A percentile compares a stretch with the other conserved stretches of the same genome.
Evolutionary conservation across 2,113 vertebrate genomes (phyloP).

Genomic region (Polypterus bichir): DNA sequence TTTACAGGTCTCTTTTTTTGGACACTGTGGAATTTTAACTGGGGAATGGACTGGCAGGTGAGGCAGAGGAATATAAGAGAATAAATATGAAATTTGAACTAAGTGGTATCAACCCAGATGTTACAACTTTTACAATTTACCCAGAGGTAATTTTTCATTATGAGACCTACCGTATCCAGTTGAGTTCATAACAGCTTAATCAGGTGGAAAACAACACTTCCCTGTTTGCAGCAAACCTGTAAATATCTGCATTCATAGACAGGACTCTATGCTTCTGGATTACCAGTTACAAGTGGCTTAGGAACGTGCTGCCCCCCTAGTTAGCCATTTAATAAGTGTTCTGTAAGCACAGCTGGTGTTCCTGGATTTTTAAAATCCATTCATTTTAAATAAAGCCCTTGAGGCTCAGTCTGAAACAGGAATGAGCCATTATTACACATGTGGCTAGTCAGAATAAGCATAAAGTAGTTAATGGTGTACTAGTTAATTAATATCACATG

Average conservation of each 20-base stretch:
- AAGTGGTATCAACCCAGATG: no score
- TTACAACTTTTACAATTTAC: no score
- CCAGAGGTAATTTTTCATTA: no score
- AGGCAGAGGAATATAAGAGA: no score
- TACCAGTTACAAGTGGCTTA: neutral
- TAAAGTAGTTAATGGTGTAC: slow-evolving; percentile 61
- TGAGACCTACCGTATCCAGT: no score
- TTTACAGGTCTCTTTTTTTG: no score
- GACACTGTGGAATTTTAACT: no score
- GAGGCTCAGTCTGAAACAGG: slow-evolving; percentile 42
- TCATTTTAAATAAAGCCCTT: slow-evolving; percentile 42
- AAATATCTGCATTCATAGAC: slow-evolving; percentile 11
- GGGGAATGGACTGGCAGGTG: no score
- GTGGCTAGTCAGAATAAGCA: slow-evolving; percentile 43
- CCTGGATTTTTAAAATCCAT: slow-evolving; percentile 41
- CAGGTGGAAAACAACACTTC: no score
- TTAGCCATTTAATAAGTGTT: slow-evolving; percentile 11
- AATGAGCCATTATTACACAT: slow-evolving; percentile 37
- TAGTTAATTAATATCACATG: slow-evolving; percentile 58
- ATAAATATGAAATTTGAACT: no score
- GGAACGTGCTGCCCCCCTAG: neutral
- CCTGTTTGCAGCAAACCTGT: no score
- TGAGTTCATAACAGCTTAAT: no score
- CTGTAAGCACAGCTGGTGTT: slow-evolving; percentile 43
- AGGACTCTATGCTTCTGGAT: neutral